Evolutionary conservation across 92 coral and sea anemone genomes (phyloP).

Genomic region (Hydrozoanthus gracilis): DNA sequence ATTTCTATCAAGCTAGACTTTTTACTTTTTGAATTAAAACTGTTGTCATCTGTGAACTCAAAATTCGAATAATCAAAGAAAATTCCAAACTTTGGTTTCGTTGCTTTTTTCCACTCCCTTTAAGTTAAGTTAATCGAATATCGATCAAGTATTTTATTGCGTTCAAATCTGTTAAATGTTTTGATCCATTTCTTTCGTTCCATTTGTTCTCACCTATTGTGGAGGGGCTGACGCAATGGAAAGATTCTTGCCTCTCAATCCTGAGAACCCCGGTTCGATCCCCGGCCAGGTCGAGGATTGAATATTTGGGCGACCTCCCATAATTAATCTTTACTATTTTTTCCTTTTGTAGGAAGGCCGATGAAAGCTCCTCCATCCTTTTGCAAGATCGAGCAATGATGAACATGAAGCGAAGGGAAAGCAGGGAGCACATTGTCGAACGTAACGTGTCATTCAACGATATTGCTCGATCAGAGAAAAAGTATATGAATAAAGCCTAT

Average conservation of each 20-base stretch:
- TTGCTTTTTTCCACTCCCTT: too few species aligned
- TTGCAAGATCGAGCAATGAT: conserved; percentile 75
- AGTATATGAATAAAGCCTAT: conserved; percentile 77
- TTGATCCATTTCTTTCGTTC: too few species aligned
- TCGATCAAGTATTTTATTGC: too few species aligned
- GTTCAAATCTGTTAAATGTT: too few species aligned
- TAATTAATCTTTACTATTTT: too few species aligned
- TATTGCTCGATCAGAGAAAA: conserved; percentile 79
- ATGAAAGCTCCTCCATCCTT: background rate
- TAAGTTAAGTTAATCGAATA: too few species aligned
- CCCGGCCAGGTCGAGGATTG: too few species aligned
- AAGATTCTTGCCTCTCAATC: background rate
- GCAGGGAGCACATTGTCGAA: conserved; percentile 58
- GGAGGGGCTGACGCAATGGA: background rate
- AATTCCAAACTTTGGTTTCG: too few species aligned
- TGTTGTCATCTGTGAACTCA: too few species aligned
- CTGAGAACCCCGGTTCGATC: background rate
- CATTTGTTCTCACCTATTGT: too few species aligned
- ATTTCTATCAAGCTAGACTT: background rate
- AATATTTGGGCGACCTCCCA: background rate
- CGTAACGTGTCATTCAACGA: conserved; percentile 76
- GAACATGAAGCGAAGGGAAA: conserved; percentile 66
- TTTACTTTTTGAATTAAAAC: too few species aligned
- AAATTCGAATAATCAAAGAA: too few species aligned
- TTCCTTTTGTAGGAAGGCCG: conserved; percentile 34